These are phyloP conservation scores for Halcyon senegalensis DNA, from an alignment of 2,113 vertebrate species.

Conservation along the genomic window DNA sequence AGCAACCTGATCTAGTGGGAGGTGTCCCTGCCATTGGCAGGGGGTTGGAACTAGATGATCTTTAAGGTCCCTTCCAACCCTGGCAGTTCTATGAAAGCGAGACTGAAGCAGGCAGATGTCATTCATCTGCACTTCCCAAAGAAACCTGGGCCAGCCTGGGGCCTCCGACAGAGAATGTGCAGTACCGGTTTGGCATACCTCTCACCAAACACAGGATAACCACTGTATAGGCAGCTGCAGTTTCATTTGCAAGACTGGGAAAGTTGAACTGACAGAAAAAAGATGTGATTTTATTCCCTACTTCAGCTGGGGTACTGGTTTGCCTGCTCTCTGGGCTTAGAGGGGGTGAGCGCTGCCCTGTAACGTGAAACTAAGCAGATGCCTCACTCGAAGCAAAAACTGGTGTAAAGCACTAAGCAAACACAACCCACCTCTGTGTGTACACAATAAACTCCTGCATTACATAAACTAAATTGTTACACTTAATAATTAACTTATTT, in stretches of 20 bases:
- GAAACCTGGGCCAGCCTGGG: neutral
- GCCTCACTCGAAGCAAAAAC: neutral
- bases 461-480: neutral
- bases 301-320: neutral
- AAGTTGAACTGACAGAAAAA: neutral
- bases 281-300: neutral
- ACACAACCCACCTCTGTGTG: neutral
- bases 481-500: neutral
- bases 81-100: neutral
- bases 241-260: neutral
- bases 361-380: neutral
- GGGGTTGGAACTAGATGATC: too few species aligned
- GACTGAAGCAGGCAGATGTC: neutral
- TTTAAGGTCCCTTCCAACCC: too few species aligned
- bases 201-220: rapidly evolving
- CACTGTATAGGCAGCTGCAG: neutral
- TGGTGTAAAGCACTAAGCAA: neutral
- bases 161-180: neutral
- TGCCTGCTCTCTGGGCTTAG: neutral
- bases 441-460: neutral
- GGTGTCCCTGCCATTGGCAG: too few species aligned
- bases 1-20: too few species aligned
- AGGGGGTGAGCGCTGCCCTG: neutral
- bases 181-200: neutral
- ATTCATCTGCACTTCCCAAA: neutral